phyloP scores from a whole-genome alignment of 2,113 vertebrate genomes.

The Catharus fuscescens region DNA sequence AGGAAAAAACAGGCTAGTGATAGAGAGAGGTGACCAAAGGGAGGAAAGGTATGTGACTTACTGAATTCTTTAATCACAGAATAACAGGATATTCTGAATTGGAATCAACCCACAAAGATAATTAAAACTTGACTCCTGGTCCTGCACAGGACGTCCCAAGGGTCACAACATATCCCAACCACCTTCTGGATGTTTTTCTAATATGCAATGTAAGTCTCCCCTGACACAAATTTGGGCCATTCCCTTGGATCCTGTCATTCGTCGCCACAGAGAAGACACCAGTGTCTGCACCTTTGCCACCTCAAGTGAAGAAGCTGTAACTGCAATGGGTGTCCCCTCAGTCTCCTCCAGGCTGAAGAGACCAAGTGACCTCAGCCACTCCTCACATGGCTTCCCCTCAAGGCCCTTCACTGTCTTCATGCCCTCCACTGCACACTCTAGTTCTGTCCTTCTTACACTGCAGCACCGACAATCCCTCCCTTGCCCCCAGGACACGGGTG shows the following conservation, averaged over 20 bases:
- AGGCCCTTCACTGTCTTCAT: not conserved
- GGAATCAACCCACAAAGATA: not conserved
- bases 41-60: not conserved
- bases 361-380: not conserved
- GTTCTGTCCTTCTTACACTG: fast-evolving
- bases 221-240: not conserved
- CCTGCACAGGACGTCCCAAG: not conserved
- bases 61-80: not conserved
- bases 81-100: not conserved
- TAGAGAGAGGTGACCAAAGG: not conserved
- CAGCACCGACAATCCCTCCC: no score
- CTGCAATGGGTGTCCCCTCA: not conserved
- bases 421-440: not conserved
- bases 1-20: not conserved
- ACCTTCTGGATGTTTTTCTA: not conserved
- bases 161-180: not conserved
- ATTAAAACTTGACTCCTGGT: not conserved
- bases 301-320: not conserved
- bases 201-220: not conserved
- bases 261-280: not conserved
- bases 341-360: not conserved
- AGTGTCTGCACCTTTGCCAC: not conserved
- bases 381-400: fast-evolving
- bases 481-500: no score
- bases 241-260: not conserved